phyloP scores from a whole-genome alignment of 2,113 vertebrate genomes.

The Mormoops blainvillei region DNA sequence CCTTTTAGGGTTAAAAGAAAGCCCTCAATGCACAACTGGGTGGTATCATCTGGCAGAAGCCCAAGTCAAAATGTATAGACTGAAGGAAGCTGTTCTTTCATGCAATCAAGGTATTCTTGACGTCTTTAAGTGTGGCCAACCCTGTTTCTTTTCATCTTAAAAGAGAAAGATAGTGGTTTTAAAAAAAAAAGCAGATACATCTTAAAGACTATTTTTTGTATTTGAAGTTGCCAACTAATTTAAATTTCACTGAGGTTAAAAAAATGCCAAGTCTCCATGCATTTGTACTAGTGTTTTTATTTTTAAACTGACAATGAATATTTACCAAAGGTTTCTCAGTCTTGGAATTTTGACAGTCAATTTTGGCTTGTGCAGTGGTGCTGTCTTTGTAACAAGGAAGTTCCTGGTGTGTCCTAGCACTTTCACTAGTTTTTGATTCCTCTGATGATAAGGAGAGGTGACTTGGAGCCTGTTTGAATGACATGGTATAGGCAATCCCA shows the following conservation, averaged over 20 bases:
- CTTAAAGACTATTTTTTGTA: background rate
- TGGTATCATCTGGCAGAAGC: conserved; percentile 88
- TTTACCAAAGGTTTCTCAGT: background rate
- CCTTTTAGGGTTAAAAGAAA: conserved; percentile 85
- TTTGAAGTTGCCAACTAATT: conserved; percentile 5
- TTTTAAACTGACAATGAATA: background rate
- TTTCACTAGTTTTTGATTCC: background rate
- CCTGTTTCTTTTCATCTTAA: background rate
- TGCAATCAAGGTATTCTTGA: conserved; percentile 84
- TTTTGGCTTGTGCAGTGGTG: background rate
- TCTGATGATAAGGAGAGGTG: background rate
- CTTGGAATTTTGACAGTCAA: background rate
- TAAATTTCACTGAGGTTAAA: background rate
- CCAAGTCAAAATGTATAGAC: conserved; percentile 88
- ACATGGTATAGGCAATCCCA: background rate
- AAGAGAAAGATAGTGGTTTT: background rate
- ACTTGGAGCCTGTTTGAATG: background rate
- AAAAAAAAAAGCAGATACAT: background rate
- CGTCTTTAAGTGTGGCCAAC: background rate
- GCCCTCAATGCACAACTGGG: conserved; percentile 77
- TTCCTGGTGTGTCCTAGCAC: background rate
- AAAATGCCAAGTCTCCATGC: background rate
- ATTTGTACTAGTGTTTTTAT: background rate
- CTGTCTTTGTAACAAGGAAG: background rate
- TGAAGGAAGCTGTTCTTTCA: conserved; percentile 81